These are phyloP conservation scores for Erpornis zantholeuca DNA, from an alignment of 2,113 vertebrate genomes.

Conservation along the genomic window DNA sequence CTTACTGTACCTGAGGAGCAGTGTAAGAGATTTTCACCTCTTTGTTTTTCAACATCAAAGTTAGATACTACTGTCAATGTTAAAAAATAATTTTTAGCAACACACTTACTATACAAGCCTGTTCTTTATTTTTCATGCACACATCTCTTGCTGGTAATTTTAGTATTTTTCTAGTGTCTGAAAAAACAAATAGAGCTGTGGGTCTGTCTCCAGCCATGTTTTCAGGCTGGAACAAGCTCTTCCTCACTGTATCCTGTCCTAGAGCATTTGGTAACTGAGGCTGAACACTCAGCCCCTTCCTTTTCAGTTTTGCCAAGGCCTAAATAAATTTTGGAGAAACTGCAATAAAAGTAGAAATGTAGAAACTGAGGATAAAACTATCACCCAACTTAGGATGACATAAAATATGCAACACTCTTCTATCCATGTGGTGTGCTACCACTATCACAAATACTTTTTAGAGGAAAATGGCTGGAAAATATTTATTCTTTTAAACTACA, in stretches of 20 bases:
- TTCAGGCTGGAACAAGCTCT: background rate
- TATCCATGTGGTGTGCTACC: accelerated
- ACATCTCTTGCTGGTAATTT: background rate
- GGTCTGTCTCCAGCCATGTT: background rate
- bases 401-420: no score
- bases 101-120: background rate
- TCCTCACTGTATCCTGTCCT: background rate
- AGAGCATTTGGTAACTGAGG: no score
- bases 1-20: no score
- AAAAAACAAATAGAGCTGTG: background rate
- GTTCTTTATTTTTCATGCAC: background rate
- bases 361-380: background rate
- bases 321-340: background rate
- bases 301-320: background rate
- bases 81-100: background rate
- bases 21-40: background rate
- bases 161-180: background rate
- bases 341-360: background rate
- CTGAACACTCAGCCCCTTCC: accelerated
- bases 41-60: background rate
- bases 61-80: background rate
- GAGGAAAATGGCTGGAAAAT: background rate
- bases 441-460: background rate
- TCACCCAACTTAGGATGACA: background rate
- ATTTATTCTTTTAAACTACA: background rate